Evolutionary conservation across 2,797 vertebrate species (phyloP).

Genomic region (Poeciliopsis presidionis): DNA sequence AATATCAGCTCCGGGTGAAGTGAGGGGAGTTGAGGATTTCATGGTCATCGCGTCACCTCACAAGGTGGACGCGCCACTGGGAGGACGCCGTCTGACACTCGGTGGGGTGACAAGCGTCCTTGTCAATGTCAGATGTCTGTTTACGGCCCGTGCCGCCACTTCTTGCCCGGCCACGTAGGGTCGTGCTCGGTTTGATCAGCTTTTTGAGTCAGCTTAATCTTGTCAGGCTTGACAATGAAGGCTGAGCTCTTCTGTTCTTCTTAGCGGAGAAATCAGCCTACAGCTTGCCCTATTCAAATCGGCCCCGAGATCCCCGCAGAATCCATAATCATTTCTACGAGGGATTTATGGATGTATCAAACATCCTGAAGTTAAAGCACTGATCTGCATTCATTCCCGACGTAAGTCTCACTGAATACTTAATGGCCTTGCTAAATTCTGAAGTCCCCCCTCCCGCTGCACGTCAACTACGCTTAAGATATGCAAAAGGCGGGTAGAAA

Average conservation of each 20-base stretch:
- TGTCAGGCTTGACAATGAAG: conserved; percentile 80
- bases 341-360: conserved; percentile 74
- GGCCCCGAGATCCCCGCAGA: conserved; percentile 61
- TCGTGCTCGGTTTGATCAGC: conserved; percentile 72
- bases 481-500: conserved; percentile 54
- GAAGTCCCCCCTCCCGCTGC: conserved; percentile 24
- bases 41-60: conserved; percentile 58
- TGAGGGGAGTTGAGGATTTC: conserved; percentile 64
- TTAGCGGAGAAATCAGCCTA: conserved; percentile 67
- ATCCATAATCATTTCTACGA: conserved; percentile 79
- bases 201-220: conserved; percentile 80
- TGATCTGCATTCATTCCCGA: conserved; percentile 78
- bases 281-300: conserved; percentile 75
- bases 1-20: conserved; percentile 46
- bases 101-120: conserved; percentile 60
- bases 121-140: conserved; percentile 73
- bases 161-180: conserved; percentile 62
- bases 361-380: conserved; percentile 71
- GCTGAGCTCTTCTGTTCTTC: conserved; percentile 80
- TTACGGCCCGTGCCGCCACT: conserved; percentile 63
- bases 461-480: conserved; percentile 62
- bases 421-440: conserved; percentile 69
- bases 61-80: conserved; percentile 43
- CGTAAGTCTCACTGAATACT: conserved; percentile 73
- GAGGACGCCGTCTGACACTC: conserved; percentile 38